Conservation (phyloP, 2,113 vertebrate species). For the Meles meles region DNA sequence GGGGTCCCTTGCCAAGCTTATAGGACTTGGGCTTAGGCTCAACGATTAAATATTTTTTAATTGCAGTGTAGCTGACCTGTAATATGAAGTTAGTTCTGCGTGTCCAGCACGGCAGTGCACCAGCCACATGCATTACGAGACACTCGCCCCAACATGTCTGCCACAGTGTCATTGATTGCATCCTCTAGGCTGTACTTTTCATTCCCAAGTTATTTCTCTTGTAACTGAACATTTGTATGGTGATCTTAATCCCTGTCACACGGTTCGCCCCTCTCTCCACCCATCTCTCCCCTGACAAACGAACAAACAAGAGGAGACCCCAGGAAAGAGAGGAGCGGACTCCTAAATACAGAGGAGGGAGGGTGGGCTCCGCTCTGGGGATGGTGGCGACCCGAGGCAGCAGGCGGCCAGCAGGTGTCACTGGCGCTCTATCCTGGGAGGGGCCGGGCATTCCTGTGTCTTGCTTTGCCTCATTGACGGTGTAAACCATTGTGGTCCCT, state of each 20-base stretch:
- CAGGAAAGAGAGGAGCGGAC: not conserved
- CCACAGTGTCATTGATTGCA: rapidly evolving
- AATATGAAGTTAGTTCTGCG: not conserved
- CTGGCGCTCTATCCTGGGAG: not conserved
- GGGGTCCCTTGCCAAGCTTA: not conserved
- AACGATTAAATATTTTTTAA: not conserved
- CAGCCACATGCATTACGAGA: not conserved
- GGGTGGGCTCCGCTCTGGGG: not conserved
- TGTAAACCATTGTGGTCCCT: not conserved
- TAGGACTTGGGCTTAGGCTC: not conserved
- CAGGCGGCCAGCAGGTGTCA: conserved; percentile 73
- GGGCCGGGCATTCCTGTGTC: not conserved
- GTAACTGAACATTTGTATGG: not conserved
- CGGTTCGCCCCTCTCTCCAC: not conserved
- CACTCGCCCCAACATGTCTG: rapidly evolving
- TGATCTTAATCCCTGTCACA: too few species aligned
- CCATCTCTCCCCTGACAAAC: not conserved
- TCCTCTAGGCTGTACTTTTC: not conserved
- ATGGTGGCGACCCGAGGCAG: not conserved
- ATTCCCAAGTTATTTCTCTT: not conserved
- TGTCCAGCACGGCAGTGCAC: rapidly evolving
- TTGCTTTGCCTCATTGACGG: not conserved
- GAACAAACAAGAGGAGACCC: not conserved
- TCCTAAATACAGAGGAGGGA: not conserved
- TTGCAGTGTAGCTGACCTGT: not conserved